Evolutionary conservation across 2,113 vertebrate species (phyloP), one percentile per base, ranked within the genome.

Genomic region (Charina bottae): DNA sequence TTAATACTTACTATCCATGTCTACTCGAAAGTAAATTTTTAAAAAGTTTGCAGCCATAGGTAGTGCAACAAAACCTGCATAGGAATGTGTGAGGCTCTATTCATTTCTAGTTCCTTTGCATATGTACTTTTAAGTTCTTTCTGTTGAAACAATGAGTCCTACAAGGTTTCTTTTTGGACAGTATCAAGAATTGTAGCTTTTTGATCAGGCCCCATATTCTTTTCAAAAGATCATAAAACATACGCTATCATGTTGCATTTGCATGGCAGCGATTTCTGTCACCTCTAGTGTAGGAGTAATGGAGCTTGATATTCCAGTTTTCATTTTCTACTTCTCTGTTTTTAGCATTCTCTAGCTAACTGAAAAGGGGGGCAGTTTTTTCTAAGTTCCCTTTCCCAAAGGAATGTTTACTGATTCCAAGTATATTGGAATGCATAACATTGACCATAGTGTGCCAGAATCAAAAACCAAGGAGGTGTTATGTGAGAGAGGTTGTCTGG

Each of bases 391-490:
- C 26, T 11, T 56, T 87, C 12, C 7, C n/a, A 6, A 89, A 86
- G 83, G 46, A n/a, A n/a, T 62, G 15, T 13, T 94, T n/a, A 42
- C 93, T 87, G 2, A 53, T 89, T 0, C 0, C 58, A 60, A 6
- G 89, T 85, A 15, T 85, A 37, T 6, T 85, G 1, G 90, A 58
- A 54, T 13, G 92, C 53, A 33, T 49, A 21, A 89, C 56, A 59
- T 55, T 62, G 33, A 91, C 78, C 92, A 33, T 94, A 42, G 23
- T 0, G 1, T 83, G 89, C 6, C 13, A 87, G 94, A 95, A 26
- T 86, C 87, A 94, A 93, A 59, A 87, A 95, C 3, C 19, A 92
- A 90, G 59, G 91, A 24, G 24, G 13, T 13, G 49, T 84, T 91
- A 93, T 54, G 58, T 53, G 49, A 9, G 23, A 2, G 2, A 28